A percentile compares a stretch with the other conserved stretches of the same genome.
Evolutionary conservation across 2,888 invertebrate species (phyloP).

Genomic region (Plagodis dolabraria): DNA sequence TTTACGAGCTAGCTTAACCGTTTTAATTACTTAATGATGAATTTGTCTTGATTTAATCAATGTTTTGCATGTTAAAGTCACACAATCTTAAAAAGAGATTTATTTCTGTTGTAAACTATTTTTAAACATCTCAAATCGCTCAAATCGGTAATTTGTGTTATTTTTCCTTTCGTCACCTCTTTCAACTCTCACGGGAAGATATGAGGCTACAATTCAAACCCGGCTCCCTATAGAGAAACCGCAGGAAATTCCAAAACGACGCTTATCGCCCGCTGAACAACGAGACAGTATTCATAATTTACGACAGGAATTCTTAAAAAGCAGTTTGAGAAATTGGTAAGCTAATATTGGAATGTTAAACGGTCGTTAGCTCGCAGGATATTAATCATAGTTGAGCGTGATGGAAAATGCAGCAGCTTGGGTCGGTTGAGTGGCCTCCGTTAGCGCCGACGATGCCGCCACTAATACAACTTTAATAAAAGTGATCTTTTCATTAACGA

Average conservation of each 20-base stretch:
- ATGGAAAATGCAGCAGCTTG: constrained; percentile 39
- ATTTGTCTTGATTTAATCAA: too few relatives aligned
- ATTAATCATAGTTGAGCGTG: constrained; percentile 53
- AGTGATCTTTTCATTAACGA: constrained; percentile 61
- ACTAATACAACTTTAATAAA: constrained; percentile 50
- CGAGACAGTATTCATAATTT: constrained; percentile 5
- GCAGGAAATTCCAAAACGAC: too few relatives aligned
- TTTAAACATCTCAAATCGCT: too few relatives aligned
- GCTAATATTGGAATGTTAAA: constrained; percentile 49
- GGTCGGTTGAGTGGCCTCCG: constrained; percentile 28
- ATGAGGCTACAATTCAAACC: too few relatives aligned
- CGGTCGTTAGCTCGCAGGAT: constrained; percentile 45
- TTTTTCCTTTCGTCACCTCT: too few relatives aligned
- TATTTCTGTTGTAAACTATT: too few relatives aligned
- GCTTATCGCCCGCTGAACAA: too few relatives aligned
- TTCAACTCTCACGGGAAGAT: too few relatives aligned
- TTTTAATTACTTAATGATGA: constrained; percentile 6
- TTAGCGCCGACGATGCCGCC: constrained; percentile 30
- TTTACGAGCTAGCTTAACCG: constrained; percentile 11
- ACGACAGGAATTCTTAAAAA: constrained; percentile 12
- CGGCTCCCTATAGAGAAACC: too few relatives aligned
- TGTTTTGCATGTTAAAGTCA: too few relatives aligned
- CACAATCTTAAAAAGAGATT: too few relatives aligned
- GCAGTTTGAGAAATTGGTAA: constrained; percentile 43
- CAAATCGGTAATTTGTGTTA: too few relatives aligned